Percentiles rank a stretch among this genome's conserved stretches.
phyloP scores from a whole-genome alignment of 2,797 vertebrate species.

The Chaetodon trifasciatus region DNA sequence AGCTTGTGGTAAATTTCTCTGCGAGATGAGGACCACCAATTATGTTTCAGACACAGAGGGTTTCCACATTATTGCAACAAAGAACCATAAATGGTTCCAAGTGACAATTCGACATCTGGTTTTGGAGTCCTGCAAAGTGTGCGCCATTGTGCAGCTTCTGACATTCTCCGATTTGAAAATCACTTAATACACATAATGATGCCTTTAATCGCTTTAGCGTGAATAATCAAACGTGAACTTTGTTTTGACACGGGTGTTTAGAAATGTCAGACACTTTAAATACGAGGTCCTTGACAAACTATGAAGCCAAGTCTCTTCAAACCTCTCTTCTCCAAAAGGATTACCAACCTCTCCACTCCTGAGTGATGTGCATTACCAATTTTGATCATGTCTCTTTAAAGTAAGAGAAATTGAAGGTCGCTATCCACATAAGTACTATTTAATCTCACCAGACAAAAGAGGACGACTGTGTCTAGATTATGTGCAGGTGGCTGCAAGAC shows the following conservation, averaged over 20 bases:
- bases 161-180: constrained; percentile 4
- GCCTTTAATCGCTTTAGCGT: not conserved
- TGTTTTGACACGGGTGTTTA: constrained; percentile 11
- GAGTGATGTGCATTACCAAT: constrained; percentile 59
- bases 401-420: constrained; percentile 58
- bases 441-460: constrained; percentile 71
- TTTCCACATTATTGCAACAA: constrained; percentile 15
- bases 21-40: constrained; percentile 13
- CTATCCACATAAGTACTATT: constrained; percentile 61
- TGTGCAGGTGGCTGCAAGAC: constrained; percentile 61
- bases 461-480: constrained; percentile 49
- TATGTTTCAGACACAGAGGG: constrained; percentile 4
- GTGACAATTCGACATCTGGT: constrained; percentile 15
- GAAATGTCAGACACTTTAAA: constrained; percentile 25
- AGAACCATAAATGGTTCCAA: constrained; percentile 9
- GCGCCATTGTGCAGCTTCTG: constrained; percentile 5
- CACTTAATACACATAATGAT: not conserved
- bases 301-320: constrained; percentile 36
- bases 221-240: constrained; percentile 23
- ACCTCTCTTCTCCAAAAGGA: constrained; percentile 16
- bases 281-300: constrained; percentile 17
- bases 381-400: constrained; percentile 65
- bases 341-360: constrained; percentile 45
- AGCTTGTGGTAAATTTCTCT: not conserved
- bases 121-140: not conserved